Evolutionary conservation across 2,113 vertebrate species (phyloP), one percentile per base, ranked within the genome.

Genomic region (Colaptes auratus): DNA sequence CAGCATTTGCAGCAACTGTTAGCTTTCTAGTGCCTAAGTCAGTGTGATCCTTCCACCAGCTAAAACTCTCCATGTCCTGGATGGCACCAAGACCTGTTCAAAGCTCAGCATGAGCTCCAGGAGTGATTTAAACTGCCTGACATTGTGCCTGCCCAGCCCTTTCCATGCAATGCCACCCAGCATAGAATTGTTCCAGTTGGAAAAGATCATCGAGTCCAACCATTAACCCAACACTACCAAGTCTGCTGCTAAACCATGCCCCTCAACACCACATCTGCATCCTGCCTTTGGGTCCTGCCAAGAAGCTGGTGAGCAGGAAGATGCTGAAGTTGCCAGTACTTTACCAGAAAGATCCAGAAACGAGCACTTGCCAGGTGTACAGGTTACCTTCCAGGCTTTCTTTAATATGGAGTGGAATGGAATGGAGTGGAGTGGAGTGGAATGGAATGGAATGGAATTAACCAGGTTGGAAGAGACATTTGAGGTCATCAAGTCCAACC

Each of bases 221-320:
- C 24, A 52, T 12, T 52, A 52, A 24, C 12, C 23, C 23, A 52
- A 13, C 50, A 52, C 50, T 52, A 52, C 12, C 50, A 52, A 52
- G 50, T 52, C 50, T 52, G 23, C 50, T 50, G 48, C 21, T 50
- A 50, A 50, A 50, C 48, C 21, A 23, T 50, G 48, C 23, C 48
- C 48, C 50, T 52, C 50, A 52, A 23, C 50, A 52, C 50, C 50
- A 52, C 50, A 52, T 52, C 50, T 52, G 24, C 50, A 52, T 52
- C 23, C 12, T 24, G 23, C 24, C 50, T 21, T 0, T 0, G 7
- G 65, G 44, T 66, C 15, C 35, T 0, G 0, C 21, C 42, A 59
- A 18, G 15, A 27, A 39, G 44, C 31, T 33, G 42, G 20, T 66
- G 65, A 84, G 55, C 44, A 85, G 33, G 59, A 73, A 63, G 15